Base-by-base conservation (phyloP, 2,797 vertebrate genomes). In the Acanthurus lineatus region DNA sequence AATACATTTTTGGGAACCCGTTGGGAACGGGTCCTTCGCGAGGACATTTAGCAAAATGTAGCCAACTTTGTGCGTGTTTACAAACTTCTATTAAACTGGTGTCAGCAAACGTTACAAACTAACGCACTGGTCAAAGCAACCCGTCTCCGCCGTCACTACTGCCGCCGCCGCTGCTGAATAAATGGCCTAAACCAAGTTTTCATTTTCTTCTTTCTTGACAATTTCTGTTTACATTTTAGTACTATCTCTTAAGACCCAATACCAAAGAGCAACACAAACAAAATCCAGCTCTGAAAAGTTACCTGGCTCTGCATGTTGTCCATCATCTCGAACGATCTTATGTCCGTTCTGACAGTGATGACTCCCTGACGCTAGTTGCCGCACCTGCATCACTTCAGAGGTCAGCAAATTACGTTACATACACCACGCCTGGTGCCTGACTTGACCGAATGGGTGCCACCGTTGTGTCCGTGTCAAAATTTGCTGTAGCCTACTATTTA, bases 231-330 rank as follows among this genome's bases (percentile, higher is more conserved):
- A 25, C 25, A 25, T 25, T 32, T 32, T 32, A 32, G 3, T 5
- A 32, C 28, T 32, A 32, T 32, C 28, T 32, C 28, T 32, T 32
- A 32, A 3, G 28, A 5, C 28, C 28, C 28, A 32, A 38, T 0
- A 16, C 38, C 12, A 19, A 61, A 22, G 0, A 6, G n/a, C 28
- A 4, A 32, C 28, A 32, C 5, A 15, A 10, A 11, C 10, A 16
- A 45, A 17, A 5, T 20, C 14, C 1, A 5, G 7, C 14, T 6
- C 9, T 10, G 5, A 19, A 14, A 1, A 9, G 2, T 40, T 67
- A 85, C 83, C 83, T 75, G 67, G 14, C 28, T 54, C 32, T 42
- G 71, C 49, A 28, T 40, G 22, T 1, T 16, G 0, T 78, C 75
- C 83, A 82, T 85, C 20, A 9, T 76, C 35, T 69, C 32, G 42